These are phyloP conservation scores for Trachelus stipa DNA, from an alignment of 2,888 invertebrate genomes.

Conservation along the genomic window DNA sequence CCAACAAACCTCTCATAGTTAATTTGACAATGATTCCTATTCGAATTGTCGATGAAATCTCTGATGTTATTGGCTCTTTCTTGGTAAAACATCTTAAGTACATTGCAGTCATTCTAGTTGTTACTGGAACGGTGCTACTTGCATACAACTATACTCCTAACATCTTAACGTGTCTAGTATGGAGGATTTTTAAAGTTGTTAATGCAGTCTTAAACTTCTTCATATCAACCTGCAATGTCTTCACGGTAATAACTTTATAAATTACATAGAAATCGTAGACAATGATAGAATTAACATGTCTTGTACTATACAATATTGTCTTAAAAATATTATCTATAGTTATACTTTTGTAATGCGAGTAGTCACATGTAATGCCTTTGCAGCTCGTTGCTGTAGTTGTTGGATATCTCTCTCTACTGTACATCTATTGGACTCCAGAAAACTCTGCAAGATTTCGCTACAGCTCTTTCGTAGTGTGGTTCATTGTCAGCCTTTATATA, in stretches of 20 bases:
- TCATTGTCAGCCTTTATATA: constrained; percentile 79
- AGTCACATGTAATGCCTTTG: constrained; percentile 48
- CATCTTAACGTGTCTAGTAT: constrained; percentile 72
- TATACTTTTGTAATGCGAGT: no score
- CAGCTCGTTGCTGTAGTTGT: constrained; percentile 77
- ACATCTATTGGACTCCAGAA: constrained; percentile 81
- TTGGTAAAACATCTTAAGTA: constrained; percentile 77
- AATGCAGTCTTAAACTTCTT: constrained; percentile 68
- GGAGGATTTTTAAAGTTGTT: constrained; percentile 69
- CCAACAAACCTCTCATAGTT: constrained; percentile 75
- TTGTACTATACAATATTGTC: no score
- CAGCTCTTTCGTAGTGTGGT: constrained; percentile 80
- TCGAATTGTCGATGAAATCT: constrained; percentile 79
- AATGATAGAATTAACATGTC: no score
- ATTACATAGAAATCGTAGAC: constrained; percentile 9
- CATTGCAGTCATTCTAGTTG: constrained; percentile 66
- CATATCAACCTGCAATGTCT: constrained; percentile 70
- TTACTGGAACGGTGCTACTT: constrained; percentile 70
- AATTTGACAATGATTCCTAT: constrained; percentile 77
- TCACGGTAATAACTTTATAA: constrained; percentile 61
- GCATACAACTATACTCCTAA: constrained; percentile 80
- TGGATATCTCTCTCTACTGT: constrained; percentile 78
- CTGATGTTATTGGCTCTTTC: constrained; percentile 80
- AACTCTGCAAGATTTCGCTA: constrained; percentile 76
- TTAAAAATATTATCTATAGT: no score